Percentiles rank a stretch among this genome's conserved stretches.
phyloP scores from a whole-genome alignment of 2,888 invertebrate genomes.

The Hirtodrosophila confusa region DNA sequence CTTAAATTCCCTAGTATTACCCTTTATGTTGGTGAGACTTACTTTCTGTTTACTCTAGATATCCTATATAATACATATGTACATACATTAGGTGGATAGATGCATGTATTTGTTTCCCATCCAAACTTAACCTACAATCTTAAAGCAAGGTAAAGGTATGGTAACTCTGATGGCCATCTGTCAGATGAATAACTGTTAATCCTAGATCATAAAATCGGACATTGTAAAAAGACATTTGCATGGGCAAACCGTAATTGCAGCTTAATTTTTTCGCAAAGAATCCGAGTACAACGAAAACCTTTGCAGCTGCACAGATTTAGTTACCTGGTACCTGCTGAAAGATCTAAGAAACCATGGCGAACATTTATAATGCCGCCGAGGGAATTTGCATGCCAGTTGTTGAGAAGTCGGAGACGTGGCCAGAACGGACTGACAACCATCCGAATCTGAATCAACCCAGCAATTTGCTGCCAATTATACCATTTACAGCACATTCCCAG shows the following conservation, averaged over 20 bases:
- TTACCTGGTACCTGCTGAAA: conserved; percentile 36
- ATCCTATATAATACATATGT: no score
- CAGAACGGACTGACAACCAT: background rate
- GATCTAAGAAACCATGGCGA: conserved; percentile 5
- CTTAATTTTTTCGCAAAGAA: conserved; percentile 6
- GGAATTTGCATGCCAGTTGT: conserved; percentile 20
- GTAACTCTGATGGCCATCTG: conserved; percentile 41
- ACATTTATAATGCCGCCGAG: background rate
- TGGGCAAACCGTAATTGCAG: conserved; percentile 5
- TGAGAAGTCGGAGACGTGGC: background rate
- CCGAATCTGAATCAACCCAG: background rate
- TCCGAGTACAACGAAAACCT: background rate
- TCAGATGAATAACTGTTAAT: conserved; percentile 49
- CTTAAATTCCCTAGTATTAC: no score
- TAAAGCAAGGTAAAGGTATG: background rate
- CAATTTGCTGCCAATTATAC: conserved; percentile 1
- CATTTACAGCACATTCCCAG: background rate
- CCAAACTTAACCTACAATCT: no score
- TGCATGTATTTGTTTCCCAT: no score
- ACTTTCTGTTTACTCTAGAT: no score
- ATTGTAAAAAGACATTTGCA: conserved; percentile 3
- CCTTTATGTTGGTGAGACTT: no score
- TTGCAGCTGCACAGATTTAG: conserved; percentile 24
- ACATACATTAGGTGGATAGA: no score
- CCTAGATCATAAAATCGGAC: conserved; percentile 34